Evolutionary conservation across 2,113 vertebrate genomes (phyloP), one percentile per base, ranked within the genome.

Genomic region (Limanda limanda): DNA sequence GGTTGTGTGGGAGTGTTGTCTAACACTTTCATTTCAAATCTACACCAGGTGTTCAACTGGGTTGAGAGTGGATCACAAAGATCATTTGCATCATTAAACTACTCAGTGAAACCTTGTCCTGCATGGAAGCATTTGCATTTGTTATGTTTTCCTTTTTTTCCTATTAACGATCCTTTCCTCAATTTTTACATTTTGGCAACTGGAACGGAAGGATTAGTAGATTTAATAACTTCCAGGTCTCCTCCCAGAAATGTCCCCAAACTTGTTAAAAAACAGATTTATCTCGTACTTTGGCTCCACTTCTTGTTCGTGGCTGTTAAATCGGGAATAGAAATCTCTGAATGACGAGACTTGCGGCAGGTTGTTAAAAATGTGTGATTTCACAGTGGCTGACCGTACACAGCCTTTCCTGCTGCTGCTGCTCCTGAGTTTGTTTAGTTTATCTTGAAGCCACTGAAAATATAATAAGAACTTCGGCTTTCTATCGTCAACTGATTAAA

Each of bases 281-380:
- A 31, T 7, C 31, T 31, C 6, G 31, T 7, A 31, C 6, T 31
- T 31, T 21, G 5, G 17, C 27, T 20, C 21, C 20, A n/a, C 4
- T 17, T 57, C 8, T 82, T 42, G 18, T 74, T 69, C 69, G 54
- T 20, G n/a, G 24, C 15, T 15, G 48, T 56, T 61, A 64, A 58
- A 78, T 58, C 25, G 24, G 13, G n/a, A 62, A 59, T 24, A 18
- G 13, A 54, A 45, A 59, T 45, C 51, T 74, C 14, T 59, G 25
- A 5, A 25, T 62, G 35, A 67, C 15, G 21, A 14, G 37, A 52
- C 23, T 63, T 76, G 61, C 71, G 63, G 52, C 37, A 55, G 57
- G 75, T 74, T 81, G 27, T 73, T 80, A 31, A 37, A 70, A 74
- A 48, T 48, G 69, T 59, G 23, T 56, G 51, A 74, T 83, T 83